Evolutionary conservation across 2,888 invertebrate species (phyloP), one percentile per base, ranked within the genome.

Genomic region (Pherbina coryleti): DNA sequence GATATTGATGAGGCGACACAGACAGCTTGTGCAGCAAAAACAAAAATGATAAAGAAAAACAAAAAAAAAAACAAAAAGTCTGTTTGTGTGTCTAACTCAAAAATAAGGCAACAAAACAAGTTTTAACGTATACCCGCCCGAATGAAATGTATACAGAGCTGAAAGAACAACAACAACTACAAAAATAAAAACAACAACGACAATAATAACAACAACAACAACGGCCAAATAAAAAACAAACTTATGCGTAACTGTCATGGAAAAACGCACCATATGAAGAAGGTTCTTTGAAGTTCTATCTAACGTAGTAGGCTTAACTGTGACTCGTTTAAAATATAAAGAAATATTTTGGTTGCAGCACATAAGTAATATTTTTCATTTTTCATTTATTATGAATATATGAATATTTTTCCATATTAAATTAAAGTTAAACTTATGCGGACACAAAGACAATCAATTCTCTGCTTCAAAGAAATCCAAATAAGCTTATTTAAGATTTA

Each of bases 1-100:
- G 86, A 79, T 80, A 82, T 80, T 74, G 67, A 73, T 79, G 57
- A n/a, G 49, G 67, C 67, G 72, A 72, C 11, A n/a, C 22, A 44
- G 67, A 31, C 57, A 70, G 49, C 34, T 25, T n/a, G 19, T 8
- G 19, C 55, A 55, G 31, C n/a, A 34, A 37, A 37, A 64, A 9
- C 31, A 28, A 53, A 34, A 51, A 3, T 19, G 7, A 31, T n/a
- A 60, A n/a, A 7, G 19, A 34, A 9, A 25, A 28, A 7, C 1
- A 53, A 53, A 49, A 44, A 14, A 44, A 44, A 2, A 44, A 44
- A 11, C 44, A 11, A 44, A 37, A 11, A 44, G 69, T 14, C 44
- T 37, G 44, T 19, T 67, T 67, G 67, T 22, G 49, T 44, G 44
- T 44, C 44, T 14, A 44, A 44, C 44, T 14, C 44, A 44, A 11